phyloP scores from a whole-genome alignment of 2,797 vertebrate genomes.

The Halcyon badia region DNA sequence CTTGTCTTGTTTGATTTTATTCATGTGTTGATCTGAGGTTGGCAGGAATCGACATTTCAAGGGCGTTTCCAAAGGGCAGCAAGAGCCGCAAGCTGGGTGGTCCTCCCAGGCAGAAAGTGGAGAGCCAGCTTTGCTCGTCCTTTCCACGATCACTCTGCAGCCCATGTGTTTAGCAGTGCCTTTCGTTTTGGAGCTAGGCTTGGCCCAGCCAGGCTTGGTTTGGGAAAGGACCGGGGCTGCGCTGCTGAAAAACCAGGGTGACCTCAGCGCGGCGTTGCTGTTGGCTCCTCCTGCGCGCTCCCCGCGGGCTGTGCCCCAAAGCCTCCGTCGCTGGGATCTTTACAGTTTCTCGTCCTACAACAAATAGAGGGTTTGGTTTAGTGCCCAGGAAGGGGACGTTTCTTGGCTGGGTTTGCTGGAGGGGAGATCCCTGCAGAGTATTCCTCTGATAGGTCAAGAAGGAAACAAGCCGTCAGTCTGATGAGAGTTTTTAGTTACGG shows the following conservation, averaged over 20 bases:
- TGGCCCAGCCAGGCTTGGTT: background rate
- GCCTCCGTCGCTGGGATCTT: accelerated
- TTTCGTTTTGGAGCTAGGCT: background rate
- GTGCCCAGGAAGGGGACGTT: background rate
- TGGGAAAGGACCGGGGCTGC: background rate
- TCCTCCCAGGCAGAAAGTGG: background rate
- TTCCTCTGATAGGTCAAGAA: background rate
- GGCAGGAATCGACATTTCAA: background rate
- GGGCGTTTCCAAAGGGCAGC: background rate
- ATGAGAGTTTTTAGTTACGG: background rate
- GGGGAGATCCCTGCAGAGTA: background rate
- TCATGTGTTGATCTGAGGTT: background rate
- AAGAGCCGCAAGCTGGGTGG: background rate
- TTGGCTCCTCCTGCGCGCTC: background rate
- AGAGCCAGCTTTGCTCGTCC: background rate
- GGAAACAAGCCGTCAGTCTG: background rate
- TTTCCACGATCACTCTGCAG: accelerated
- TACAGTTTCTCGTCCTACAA: background rate
- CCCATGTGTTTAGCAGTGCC: background rate
- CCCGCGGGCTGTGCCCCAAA: background rate
- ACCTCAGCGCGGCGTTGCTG: background rate
- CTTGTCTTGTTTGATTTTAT: background rate
- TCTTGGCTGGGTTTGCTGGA: background rate
- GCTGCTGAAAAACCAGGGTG: background rate
- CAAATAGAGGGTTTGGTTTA: background rate